Evolutionary conservation across 2,888 invertebrate species (phyloP).

Genomic region (Eupithecia insigniata): DNA sequence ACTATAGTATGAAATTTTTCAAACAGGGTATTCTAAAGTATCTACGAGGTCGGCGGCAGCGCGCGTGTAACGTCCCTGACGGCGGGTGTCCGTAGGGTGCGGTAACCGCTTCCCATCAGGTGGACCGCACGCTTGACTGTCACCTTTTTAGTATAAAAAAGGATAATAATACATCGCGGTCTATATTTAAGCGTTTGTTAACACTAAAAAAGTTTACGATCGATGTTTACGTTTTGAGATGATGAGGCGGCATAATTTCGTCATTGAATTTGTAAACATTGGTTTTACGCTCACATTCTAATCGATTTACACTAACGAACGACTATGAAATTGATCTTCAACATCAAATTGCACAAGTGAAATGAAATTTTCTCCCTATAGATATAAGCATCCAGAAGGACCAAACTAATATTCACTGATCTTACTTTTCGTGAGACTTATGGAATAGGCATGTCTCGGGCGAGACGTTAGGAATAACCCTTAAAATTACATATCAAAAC

Average conservation of each 20-base stretch:
- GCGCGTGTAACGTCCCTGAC: too few relatives aligned
- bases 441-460: neutral
- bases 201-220: constrained; percentile 27
- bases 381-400: neutral
- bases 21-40: too few relatives aligned
- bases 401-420: neutral
- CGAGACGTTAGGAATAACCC: neutral
- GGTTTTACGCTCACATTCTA: neutral
- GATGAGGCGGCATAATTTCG: neutral
- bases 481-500: too few relatives aligned
- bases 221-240: constrained; percentile 9
- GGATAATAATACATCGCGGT: constrained; percentile 6
- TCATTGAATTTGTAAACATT: constrained; percentile 8
- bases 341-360: neutral
- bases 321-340: neutral
- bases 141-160: too few relatives aligned
- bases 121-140: too few relatives aligned
- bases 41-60: too few relatives aligned
- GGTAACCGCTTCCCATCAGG: too few relatives aligned
- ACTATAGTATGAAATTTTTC: too few relatives aligned
- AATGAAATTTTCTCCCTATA: constrained; percentile 9
- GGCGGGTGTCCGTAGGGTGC: too few relatives aligned
- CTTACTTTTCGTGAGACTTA: neutral
- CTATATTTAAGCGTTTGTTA: constrained; percentile 29
- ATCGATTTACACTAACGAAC: neutral